Evolutionary conservation across 2,888 invertebrate species (phyloP), one percentile per base, ranked within the genome.

Genomic region (Cotesia congregata): DNA sequence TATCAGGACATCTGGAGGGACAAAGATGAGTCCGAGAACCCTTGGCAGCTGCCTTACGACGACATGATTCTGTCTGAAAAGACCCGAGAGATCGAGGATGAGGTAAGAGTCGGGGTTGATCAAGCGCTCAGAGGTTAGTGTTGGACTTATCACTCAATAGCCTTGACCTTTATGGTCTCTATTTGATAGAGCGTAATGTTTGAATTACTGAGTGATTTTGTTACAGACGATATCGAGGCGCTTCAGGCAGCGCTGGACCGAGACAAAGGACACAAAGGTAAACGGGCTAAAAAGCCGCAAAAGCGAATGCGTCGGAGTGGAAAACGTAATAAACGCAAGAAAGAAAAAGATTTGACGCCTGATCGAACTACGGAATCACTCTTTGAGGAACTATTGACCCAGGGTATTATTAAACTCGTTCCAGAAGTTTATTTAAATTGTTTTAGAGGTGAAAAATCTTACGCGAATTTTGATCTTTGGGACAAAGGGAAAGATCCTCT

Each of bases 261-360:
- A 83, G 95, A 95, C 83, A 91, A 92, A 83, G 93, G 94, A 1
- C 91, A 92, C 78, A 95, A 95, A 85, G 94, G 95, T 0, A 95
- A 95, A 85, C 95, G 95, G 84, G 90, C 92, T 0, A 95, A 95
- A 83, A 95, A 96, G 85, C 94, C 94, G 80, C 96, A 96, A 84
- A 93, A 93, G 88, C 93, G 95, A 90, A 91, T 94, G 0, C 92
- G 95, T 59, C 92, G 95, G 12, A 94, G 95, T 39, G 95, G 95
- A 0, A 97, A 97, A 84, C 98, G 98, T 86, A 93, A 93, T 81
- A 97, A 97, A 88, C 97, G 96, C 90, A 97, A 96, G 89, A 97
- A 97, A 89, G 97, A 97, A 86, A 98, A 98, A 88, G 98, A 98
- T 90, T 90, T 98, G 71, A 98, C 98, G 0, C 96, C 96, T 0